Base-by-base conservation (phyloP, 2,888 invertebrate genomes). In the Congeria kusceri region DNA sequence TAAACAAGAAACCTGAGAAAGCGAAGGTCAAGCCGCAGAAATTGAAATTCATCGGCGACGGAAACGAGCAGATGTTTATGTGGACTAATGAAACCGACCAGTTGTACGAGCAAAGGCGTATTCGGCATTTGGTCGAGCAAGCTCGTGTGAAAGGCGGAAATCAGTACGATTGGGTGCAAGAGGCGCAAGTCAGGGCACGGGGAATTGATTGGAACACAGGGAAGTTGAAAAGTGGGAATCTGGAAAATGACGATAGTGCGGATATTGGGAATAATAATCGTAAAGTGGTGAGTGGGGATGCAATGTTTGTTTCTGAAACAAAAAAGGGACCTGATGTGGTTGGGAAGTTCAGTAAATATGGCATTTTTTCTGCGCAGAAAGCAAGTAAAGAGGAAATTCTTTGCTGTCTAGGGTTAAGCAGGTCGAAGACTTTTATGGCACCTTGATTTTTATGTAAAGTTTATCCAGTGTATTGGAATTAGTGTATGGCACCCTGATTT, bases 121-220 rank as follows among this genome's bases (percentile, higher is more conserved):
- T 88, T 32, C 83, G 78, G 64, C 87, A 87, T 78, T 74, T 88
- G 15, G 71, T 88, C 13, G 86, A 87, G 57, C 88, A 88, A 53
- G 83, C 86, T 20, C 73, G 84, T 39, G 61, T 86, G n/a, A 88
- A 88, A 70, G 80, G 87, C n/a, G 80, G 76, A 20, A 83, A 83
- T 27, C 82, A 86, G 29, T 84, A 76, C 77, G 83, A 85, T 64
- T 87, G 87, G 87, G 65, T 87, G 39, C 79, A 79, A 59, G 85
- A 86, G 46, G 80, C 76, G 11, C 76, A 80, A 32, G 64, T 72
- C 27, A 73, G 65, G 29, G 29, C 74, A n/a, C 58, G 71, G 44
- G 79, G 69, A n/a, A 61, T 77, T 28, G 74, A 83, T 58, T 79
- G 83, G 79, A 64, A 63, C 23, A 47, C 73, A 9, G 67, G 70